Conservation (phyloP, 2,888 invertebrate species). For the Idaea straminata region DNA sequence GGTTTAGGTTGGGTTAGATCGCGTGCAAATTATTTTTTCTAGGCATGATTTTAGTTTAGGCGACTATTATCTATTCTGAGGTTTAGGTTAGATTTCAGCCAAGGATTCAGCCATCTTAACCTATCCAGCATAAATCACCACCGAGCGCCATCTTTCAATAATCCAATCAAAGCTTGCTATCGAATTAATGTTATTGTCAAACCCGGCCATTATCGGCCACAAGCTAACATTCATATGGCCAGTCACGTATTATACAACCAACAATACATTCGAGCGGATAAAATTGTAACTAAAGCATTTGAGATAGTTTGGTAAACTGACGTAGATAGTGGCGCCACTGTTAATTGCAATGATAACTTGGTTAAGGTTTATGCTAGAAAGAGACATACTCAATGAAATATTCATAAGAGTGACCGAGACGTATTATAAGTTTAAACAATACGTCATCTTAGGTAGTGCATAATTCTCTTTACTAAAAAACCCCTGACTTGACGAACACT, state of each 20-base stretch:
- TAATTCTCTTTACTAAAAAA: too few relatives aligned
- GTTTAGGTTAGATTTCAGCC: too few relatives aligned
- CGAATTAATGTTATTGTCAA: constrained; percentile 66
- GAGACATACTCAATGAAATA: too few relatives aligned
- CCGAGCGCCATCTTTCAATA: constrained; percentile 58
- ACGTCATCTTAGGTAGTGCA: too few relatives aligned
- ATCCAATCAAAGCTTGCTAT: constrained; percentile 60
- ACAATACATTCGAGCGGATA: constrained; percentile 1
- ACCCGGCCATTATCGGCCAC: constrained; percentile 54
- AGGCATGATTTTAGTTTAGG: too few relatives aligned
- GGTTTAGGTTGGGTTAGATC: too few relatives aligned
- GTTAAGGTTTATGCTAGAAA: too few relatives aligned
- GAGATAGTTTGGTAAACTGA: not conserved
- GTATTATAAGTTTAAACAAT: too few relatives aligned
- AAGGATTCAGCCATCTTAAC: not conserved
- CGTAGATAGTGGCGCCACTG: not conserved
- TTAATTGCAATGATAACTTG: not conserved
- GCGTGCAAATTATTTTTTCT: too few relatives aligned
- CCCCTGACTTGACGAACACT: too few relatives aligned
- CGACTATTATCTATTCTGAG: too few relatives aligned
- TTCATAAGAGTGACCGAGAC: too few relatives aligned
- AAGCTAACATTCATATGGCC: constrained; percentile 57
- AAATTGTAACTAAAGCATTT: not conserved
- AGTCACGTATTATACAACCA: constrained; percentile 47
- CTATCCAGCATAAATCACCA: constrained; percentile 42